Percentiles rank a stretch among this genome's conserved stretches.
These are phyloP conservation scores for Ctenodactylus gundi DNA, from an alignment of 2,113 vertebrate genomes.

Conservation along the genomic window DNA sequence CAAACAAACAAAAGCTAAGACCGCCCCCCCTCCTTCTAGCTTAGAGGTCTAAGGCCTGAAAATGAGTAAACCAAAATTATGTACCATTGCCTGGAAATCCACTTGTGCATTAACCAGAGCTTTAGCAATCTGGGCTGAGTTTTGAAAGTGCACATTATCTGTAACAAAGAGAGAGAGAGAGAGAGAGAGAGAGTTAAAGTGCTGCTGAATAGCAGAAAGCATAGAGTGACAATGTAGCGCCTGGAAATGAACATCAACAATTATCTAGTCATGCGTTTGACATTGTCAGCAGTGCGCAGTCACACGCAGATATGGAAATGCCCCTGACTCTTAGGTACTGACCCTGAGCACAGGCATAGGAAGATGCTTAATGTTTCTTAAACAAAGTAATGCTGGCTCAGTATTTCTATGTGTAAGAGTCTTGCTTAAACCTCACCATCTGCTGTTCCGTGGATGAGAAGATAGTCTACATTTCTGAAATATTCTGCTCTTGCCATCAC, in stretches of 20 bases:
- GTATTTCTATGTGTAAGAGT: slow-evolving; percentile 86
- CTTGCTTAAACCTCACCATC: slow-evolving; percentile 93
- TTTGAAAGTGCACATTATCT: slow-evolving; percentile 99
- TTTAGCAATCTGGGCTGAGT: slow-evolving; percentile 97
- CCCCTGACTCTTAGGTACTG: slow-evolving; percentile 84
- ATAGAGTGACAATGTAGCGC: slow-evolving; percentile 81
- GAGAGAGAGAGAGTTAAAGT: slow-evolving; percentile 63
- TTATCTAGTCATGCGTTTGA: slow-evolving; percentile 84
- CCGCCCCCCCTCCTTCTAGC: background rate
- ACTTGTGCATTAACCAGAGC: slow-evolving; percentile 95
- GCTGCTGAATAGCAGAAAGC: slow-evolving; percentile 82
- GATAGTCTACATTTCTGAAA: slow-evolving; percentile 94
- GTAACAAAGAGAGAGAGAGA: slow-evolving; percentile 72
- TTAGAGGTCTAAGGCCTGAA: slow-evolving; percentile 42
- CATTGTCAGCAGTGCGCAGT: slow-evolving; percentile 82
- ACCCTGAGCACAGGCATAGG: slow-evolving; percentile 83
- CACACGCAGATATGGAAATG: slow-evolving; percentile 81
- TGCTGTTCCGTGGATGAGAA: slow-evolving; percentile 98
- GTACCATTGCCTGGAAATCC: slow-evolving; percentile 98
- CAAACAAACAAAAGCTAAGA: background rate
- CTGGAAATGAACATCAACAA: slow-evolving; percentile 82
- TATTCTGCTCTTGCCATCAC: slow-evolving; percentile 95
- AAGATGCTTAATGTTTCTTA: slow-evolving; percentile 87
- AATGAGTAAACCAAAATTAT: slow-evolving; percentile 59
- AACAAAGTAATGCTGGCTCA: slow-evolving; percentile 86